Conservation (phyloP, 1,140 invertebrate genomes). For the Calephelis nemesis region DNA sequence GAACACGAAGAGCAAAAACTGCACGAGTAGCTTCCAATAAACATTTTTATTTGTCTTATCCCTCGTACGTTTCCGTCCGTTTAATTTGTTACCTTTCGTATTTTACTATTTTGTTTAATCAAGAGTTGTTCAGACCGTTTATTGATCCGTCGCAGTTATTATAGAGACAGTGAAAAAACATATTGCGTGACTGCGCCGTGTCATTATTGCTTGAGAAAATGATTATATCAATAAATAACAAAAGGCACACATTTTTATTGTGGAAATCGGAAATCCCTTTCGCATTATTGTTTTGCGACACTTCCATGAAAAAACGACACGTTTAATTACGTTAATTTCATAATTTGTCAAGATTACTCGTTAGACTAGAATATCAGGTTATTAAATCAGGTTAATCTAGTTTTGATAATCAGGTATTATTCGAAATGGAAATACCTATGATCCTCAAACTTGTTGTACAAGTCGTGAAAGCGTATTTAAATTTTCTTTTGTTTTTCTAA, state of each 20-base stretch:
- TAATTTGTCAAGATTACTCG: slow-evolving; percentile 53
- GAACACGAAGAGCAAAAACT: slow-evolving; percentile 8
- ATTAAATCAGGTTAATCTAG: slow-evolving; percentile 55
- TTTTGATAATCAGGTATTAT: slow-evolving; percentile 53
- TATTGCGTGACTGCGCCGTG: slow-evolving; percentile 37
- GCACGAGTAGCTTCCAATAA: slow-evolving; percentile 15
- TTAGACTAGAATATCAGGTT: slow-evolving; percentile 61
- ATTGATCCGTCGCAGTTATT: slow-evolving; percentile 13
- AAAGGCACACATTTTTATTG: slow-evolving; percentile 41
- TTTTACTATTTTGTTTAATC: slow-evolving; percentile 20
- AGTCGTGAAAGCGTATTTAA: slow-evolving; percentile 25
- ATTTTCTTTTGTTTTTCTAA: slow-evolving; percentile 47
- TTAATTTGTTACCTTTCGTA: slow-evolving; percentile 21
- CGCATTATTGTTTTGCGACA: slow-evolving; percentile 51
- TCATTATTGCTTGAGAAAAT: slow-evolving; percentile 57
- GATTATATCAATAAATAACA: slow-evolving; percentile 50
- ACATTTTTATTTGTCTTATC: slow-evolving; percentile 17
- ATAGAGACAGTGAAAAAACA: slow-evolving; percentile 25
- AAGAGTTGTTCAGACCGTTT: slow-evolving; percentile 18
- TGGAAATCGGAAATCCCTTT: slow-evolving; percentile 71
- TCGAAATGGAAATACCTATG: slow-evolving; percentile 35
- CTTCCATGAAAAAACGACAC: slow-evolving; percentile 55
- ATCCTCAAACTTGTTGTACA: slow-evolving; percentile 11
- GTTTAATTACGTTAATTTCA: slow-evolving; percentile 50
- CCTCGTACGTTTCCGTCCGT: slow-evolving; percentile 9